These are phyloP conservation scores for Amblyteles armatorius DNA, from an alignment of 2,888 invertebrate genomes.

Conservation along the genomic window DNA sequence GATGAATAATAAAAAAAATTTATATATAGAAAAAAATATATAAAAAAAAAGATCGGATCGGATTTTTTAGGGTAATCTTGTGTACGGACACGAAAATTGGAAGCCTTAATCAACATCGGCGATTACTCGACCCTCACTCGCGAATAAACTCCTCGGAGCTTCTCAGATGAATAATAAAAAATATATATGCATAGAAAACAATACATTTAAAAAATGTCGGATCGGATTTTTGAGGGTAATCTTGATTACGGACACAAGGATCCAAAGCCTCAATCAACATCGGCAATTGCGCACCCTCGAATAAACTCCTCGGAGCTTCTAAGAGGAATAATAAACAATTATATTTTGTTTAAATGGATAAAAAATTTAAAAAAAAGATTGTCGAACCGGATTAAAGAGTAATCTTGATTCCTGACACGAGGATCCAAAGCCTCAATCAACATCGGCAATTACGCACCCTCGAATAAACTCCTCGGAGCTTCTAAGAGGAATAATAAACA, in stretches of 20 bases:
- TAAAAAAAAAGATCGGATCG: too few relatives aligned
- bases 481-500: constrained; percentile 28
- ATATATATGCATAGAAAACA: background rate
- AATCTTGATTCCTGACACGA: constrained; percentile 27
- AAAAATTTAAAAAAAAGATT: background rate
- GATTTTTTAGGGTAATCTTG: too few relatives aligned
- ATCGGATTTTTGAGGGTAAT: too few relatives aligned
- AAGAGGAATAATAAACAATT: constrained; percentile 43
- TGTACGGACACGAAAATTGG: too few relatives aligned
- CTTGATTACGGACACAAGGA: too few relatives aligned
- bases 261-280: too few relatives aligned
- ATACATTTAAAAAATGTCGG: background rate
- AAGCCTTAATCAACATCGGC: too few relatives aligned
- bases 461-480: constrained; percentile 23
- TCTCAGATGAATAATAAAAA: too few relatives aligned
- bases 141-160: too few relatives aligned
- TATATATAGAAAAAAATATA: background rate
- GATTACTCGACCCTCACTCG: too few relatives aligned
- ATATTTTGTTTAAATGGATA: too few relatives aligned
- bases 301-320: constrained; percentile 33
- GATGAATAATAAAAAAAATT: constrained; percentile 26
- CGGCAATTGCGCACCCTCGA: too few relatives aligned
- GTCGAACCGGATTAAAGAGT: constrained; percentile 47
- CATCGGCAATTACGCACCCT: constrained; percentile 24
- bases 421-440: background rate